Percentiles rank a stretch among this genome's conserved stretches.
phyloP scores from a whole-genome alignment of 2,888 invertebrate genomes.

The Idaea aversata region DNA sequence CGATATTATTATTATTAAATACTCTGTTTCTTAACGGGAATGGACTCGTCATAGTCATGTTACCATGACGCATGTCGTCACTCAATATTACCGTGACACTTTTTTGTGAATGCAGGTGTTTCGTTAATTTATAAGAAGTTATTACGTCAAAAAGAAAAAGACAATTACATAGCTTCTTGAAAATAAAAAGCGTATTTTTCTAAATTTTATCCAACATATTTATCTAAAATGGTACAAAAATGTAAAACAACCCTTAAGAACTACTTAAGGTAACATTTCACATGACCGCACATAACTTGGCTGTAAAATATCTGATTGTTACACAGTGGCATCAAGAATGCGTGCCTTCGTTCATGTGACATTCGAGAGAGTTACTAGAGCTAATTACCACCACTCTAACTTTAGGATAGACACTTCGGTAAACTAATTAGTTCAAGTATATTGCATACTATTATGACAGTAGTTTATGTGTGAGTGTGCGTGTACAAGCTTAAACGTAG shows the following conservation, averaged over 20 bases:
- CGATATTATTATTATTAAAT: too few relatives aligned
- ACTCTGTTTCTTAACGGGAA: too few relatives aligned
- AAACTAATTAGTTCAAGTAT: slow-evolving; percentile 36
- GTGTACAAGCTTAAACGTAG: neutral
- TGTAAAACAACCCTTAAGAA: neutral
- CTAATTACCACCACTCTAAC: slow-evolving; percentile 26
- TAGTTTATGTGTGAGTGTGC: slow-evolving; percentile 3
- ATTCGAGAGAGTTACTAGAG: slow-evolving; percentile 58
- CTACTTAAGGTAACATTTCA: neutral
- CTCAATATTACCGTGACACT: too few relatives aligned
- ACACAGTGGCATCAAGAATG: slow-evolving; percentile 22
- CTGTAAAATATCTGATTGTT: slow-evolving; percentile 22
- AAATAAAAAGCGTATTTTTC: too few relatives aligned
- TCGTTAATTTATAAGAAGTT: too few relatives aligned
- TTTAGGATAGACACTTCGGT: slow-evolving; percentile 31
- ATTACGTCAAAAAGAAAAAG: too few relatives aligned
- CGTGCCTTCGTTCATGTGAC: slow-evolving; percentile 53
- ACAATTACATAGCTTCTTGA: too few relatives aligned
- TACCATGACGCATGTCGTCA: too few relatives aligned
- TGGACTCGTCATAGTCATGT: too few relatives aligned
- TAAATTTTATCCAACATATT: neutral
- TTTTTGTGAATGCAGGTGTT: too few relatives aligned
- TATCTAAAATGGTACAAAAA: neutral
- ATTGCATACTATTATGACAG: slow-evolving; percentile 15
- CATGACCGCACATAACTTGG: slow-evolving; percentile 6